Evolutionary conservation across 2,888 invertebrate species (phyloP).

Genomic region (Xestia rhomboidea): DNA sequence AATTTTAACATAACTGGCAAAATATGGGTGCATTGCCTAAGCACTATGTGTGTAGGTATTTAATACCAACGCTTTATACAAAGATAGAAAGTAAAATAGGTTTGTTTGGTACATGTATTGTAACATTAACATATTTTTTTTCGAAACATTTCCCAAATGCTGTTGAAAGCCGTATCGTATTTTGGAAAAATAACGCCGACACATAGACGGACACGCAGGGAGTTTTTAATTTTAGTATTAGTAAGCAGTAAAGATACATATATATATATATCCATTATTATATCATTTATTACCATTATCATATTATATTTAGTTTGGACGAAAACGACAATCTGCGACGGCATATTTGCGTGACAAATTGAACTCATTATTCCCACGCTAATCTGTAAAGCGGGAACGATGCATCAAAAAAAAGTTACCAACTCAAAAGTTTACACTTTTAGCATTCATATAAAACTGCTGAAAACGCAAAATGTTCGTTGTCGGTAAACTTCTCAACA

Average conservation of each 20-base stretch:
- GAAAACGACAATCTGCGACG: too few relatives aligned
- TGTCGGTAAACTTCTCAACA: constrained; percentile 24
- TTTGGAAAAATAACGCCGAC: not conserved
- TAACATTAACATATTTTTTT: not conserved
- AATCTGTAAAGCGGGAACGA: constrained; percentile 19
- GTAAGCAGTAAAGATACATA: not conserved
- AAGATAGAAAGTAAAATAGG: not conserved
- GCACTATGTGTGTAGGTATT: too few relatives aligned
- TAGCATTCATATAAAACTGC: constrained; percentile 14
- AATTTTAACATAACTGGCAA: too few relatives aligned
- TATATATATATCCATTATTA: too few relatives aligned
- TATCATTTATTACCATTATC: too few relatives aligned
- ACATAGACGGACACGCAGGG: not conserved
- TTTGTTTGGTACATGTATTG: not conserved
- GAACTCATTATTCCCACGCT: not conserved
- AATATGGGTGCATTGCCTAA: too few relatives aligned
- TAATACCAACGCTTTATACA: not conserved
- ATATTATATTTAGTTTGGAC: too few relatives aligned
- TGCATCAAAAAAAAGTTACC: not conserved
- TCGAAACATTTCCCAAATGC: not conserved
- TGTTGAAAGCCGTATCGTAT: not conserved
- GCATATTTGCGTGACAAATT: not conserved
- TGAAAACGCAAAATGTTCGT: constrained; percentile 11
- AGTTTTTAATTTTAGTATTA: not conserved
- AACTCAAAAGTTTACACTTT: constrained; percentile 10